A percentile compares a stretch with the other conserved stretches of the same genome.
phyloP scores from a whole-genome alignment of 1,140 invertebrate species.

The Aphelenchoides fujianensis region DNA sequence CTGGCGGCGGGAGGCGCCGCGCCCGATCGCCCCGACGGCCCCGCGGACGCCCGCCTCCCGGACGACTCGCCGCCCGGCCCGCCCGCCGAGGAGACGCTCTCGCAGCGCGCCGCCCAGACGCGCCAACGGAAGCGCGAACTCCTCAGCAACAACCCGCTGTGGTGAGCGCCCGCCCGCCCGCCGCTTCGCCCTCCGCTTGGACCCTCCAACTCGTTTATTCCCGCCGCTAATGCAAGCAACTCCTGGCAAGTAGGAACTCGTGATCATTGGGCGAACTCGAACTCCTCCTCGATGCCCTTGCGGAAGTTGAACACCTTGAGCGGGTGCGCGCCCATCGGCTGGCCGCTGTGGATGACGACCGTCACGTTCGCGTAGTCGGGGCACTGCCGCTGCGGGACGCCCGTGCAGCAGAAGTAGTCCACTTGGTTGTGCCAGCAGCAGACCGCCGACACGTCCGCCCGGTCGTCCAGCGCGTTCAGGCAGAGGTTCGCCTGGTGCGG shows the following conservation, averaged over 20 bases:
- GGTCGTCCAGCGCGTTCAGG: constrained; percentile 57
- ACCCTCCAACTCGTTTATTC: too few relatives aligned
- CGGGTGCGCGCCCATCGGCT: constrained; percentile 54
- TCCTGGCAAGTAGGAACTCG: constrained; percentile 32
- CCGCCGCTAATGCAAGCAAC: too few relatives aligned
- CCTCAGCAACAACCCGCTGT: constrained; percentile 10
- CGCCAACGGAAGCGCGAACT: neutral
- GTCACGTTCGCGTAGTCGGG: constrained; percentile 57
- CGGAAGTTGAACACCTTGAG: constrained; percentile 57
- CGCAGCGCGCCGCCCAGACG: neutral
- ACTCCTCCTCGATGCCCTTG: constrained; percentile 58
- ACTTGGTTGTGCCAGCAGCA: constrained; percentile 62
- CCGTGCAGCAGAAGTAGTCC: constrained; percentile 61
- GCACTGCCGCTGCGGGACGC: constrained; percentile 46
- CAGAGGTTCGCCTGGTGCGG: constrained; percentile 60
- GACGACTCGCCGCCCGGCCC: neutral
- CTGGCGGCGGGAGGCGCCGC: neutral
- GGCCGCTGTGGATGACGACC: constrained; percentile 61
- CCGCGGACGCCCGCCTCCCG: neutral
- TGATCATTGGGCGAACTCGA: constrained; percentile 25
- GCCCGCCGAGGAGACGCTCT: neutral
- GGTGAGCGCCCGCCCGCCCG: neutral
- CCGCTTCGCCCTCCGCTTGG: neutral
- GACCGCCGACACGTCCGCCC: constrained; percentile 51
- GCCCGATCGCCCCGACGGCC: neutral